Base-by-base conservation (phyloP, 2,113 vertebrate species). In the Sturnus vulgaris region DNA sequence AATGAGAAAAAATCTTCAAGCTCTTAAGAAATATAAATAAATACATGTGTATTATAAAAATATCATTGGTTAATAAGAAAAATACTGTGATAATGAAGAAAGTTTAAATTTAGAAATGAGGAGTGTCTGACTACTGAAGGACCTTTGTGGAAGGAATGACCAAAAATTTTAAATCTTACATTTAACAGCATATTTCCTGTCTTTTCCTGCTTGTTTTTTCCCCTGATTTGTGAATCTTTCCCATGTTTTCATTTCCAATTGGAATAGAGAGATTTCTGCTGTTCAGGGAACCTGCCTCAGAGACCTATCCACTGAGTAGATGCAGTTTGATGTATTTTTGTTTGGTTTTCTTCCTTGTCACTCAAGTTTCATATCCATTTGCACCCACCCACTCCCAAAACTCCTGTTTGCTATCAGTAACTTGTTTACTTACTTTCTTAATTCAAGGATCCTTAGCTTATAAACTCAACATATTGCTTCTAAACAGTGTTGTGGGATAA, bases 341-440 rank as follows among this genome's bases (percentile, higher is more conserved):
- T 72, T 88, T 82, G 17, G 4, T 93, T 85, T 85, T 82, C n/a
- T 61, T 91, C 37, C 46, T 84, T 72, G n/a, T 90, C 78, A 69
- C 37, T 85, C 68, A 76, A 49, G 37, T 93, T 87, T 94, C 63
- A 42, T 23, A 72, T 30, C 65, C 46, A 50, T 35, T 76, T 86
- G 49, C 46, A 77, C 53, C 66, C 63, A 92, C 75, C 59, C 85
- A 55, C 75, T 65, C 44, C 17, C 25, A 28, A 80, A 94, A 86
- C 46, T 88, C 55, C 42, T 73, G 57, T 25, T 78, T 82, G 49
- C 47, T 73, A 8, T 46, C 82, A 85, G 65, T 44, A 82, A 92
- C 89, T 82, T 92, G 59, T 88, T 92, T 84, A 50, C 39, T 81
- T 84, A n/a, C 66, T 90, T 82, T 64, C 61, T 63, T 88, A 77